phyloP scores from a whole-genome alignment of 2,113 vertebrate species.

The Anser cygnoides region DNA sequence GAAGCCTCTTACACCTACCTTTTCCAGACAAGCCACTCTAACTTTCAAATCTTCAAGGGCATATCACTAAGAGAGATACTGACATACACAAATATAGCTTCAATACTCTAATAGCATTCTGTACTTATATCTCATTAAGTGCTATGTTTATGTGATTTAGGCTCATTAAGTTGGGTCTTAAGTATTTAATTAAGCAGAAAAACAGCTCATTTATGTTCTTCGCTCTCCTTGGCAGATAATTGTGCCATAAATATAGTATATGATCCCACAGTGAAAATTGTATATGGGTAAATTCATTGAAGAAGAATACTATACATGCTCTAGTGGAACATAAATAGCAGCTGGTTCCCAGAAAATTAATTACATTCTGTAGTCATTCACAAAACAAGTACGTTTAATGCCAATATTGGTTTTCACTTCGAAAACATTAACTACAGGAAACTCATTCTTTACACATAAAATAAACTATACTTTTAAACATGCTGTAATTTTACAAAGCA shows the following conservation, averaged over 20 bases:
- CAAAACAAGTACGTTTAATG: background rate
- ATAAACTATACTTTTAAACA: background rate
- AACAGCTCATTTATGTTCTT: conserved; percentile 32
- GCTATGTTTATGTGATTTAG: conserved; percentile 12
- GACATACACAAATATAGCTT: background rate
- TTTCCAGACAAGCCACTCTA: background rate
- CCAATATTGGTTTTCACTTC: background rate
- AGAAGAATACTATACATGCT: background rate
- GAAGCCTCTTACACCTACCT: background rate
- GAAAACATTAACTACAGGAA: background rate
- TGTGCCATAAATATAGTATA: background rate
- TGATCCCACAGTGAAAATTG: background rate
- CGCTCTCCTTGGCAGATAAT: conserved; percentile 24
- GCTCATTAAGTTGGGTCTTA: background rate
- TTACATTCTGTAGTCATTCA: background rate
- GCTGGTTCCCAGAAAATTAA: background rate
- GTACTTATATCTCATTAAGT: background rate
- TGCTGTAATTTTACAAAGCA: background rate
- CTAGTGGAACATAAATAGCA: background rate
- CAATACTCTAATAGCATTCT: background rate
- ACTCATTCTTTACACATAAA: background rate
- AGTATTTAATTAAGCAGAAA: conserved; percentile 48
- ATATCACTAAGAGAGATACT: background rate
- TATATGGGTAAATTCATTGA: background rate
- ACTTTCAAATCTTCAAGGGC: background rate